phyloP scores from a whole-genome alignment of 2,797 vertebrate genomes.

The Thripadectes ignobilis region DNA sequence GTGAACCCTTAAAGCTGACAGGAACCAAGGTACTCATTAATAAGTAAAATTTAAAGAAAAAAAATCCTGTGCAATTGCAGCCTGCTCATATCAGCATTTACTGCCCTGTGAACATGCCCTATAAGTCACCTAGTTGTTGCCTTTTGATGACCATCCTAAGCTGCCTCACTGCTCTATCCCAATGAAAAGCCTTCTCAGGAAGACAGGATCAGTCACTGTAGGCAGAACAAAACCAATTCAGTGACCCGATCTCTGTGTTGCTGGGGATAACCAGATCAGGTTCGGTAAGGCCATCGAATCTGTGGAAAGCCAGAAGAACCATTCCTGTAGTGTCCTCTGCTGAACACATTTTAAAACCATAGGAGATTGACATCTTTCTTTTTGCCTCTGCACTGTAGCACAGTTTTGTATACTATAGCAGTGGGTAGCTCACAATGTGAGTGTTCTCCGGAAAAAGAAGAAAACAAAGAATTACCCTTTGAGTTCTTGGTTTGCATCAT shows the following conservation, averaged over 20 bases:
- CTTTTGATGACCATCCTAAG: not conserved
- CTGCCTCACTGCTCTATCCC: not conserved
- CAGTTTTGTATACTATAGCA: not conserved
- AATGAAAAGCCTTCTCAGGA: not conserved
- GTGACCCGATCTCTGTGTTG: not conserved
- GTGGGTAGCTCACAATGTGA: not conserved
- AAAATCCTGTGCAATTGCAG: not conserved
- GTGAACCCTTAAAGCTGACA: not conserved
- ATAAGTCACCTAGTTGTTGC: not conserved
- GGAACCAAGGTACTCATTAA: not conserved
- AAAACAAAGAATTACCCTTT: not conserved
- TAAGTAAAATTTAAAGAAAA: not conserved
- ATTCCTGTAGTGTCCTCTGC: not conserved
- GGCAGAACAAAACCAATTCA: not conserved
- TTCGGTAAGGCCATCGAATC: not conserved
- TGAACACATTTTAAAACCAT: not conserved
- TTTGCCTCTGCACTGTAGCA: not conserved
- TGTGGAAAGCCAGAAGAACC: not conserved
- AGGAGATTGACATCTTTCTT: not conserved
- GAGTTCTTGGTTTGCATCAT: not conserved
- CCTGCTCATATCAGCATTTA: not conserved
- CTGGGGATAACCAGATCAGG: not conserved
- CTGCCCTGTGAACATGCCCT: not conserved
- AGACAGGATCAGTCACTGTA: not conserved
- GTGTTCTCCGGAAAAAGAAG: not conserved